phyloP scores from a whole-genome alignment of 2,888 invertebrate species.

The Lucinisca nassula region DNA sequence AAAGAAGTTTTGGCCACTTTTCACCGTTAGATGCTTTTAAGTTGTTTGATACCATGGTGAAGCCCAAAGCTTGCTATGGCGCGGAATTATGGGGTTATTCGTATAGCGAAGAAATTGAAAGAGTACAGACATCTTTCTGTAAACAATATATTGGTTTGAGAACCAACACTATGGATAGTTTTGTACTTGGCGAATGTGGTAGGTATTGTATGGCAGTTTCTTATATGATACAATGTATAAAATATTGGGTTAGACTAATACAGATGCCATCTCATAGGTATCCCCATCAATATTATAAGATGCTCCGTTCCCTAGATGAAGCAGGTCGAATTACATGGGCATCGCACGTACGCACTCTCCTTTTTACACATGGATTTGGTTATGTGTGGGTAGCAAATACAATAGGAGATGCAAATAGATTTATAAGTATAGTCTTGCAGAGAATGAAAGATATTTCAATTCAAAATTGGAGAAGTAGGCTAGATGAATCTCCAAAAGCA shows the following conservation, averaged over 20 bases:
- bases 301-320: neutral
- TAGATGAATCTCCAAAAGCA: neutral
- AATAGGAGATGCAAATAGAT: neutral
- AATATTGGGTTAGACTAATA: constrained; percentile 10
- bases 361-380: neutral
- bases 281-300: neutral
- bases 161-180: constrained; percentile 25
- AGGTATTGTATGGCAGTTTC: constrained; percentile 5
- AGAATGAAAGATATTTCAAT: neutral
- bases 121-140: constrained; percentile 37
- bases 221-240: constrained; percentile 9
- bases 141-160: constrained; percentile 21
- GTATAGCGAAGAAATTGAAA: neutral
- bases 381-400: neutral
- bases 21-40: neutral
- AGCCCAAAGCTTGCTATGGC: neutral
- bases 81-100: constrained; percentile 1
- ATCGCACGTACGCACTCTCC: neutral
- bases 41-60: constrained; percentile 6
- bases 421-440: neutral
- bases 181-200: constrained; percentile 39
- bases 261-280: constrained; percentile 3
- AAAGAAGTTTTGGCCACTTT: neutral
- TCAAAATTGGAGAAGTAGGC: neutral
- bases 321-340: neutral